Percentiles rank a stretch among this genome's conserved stretches.
These are phyloP conservation scores for Chaetoderma sp. DNA, from an alignment of 2,888 invertebrate genomes.

Conservation along the genomic window DNA sequence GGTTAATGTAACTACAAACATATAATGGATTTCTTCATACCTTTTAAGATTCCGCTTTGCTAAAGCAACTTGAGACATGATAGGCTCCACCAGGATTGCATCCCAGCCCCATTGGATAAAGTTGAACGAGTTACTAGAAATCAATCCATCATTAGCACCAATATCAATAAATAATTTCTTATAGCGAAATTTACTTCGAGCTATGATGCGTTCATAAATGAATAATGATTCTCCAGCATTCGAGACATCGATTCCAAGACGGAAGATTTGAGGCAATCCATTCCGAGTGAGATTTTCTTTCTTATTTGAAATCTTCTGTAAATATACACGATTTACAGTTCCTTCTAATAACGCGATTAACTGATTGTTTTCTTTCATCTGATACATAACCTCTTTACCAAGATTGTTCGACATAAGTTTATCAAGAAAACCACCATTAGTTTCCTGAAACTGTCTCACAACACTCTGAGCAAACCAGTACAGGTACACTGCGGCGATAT, in stretches of 20 bases:
- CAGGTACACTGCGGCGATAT: constrained; percentile 35
- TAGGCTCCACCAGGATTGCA: constrained; percentile 58
- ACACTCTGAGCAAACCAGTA: constrained; percentile 24
- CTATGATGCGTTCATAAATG: constrained; percentile 44
- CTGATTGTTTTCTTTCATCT: constrained; percentile 49
- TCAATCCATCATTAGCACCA: constrained; percentile 57
- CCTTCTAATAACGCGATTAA: constrained; percentile 43
- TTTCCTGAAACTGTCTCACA: constrained; percentile 28
- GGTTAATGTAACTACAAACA: not conserved
- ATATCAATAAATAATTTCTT: constrained; percentile 50
- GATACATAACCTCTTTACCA: constrained; percentile 30
- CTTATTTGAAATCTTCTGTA: constrained; percentile 30
- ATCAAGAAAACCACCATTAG: constrained; percentile 34
- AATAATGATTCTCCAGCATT: constrained; percentile 49
- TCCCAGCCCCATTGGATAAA: constrained; percentile 59
- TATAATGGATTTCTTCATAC: constrained; percentile 28
- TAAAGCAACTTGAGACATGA: constrained; percentile 39
- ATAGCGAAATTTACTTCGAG: constrained; percentile 30
- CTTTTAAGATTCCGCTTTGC: constrained; percentile 44
- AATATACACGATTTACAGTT: constrained; percentile 46
- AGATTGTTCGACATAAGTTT: constrained; percentile 32
- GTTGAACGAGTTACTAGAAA: constrained; percentile 59
- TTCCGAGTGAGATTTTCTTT: constrained; percentile 7
- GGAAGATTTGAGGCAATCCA: not conserved
- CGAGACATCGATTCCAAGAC: constrained; percentile 51